Base-by-base conservation (phyloP, 2,113 vertebrate species). In the Rafetus swinhoei region DNA sequence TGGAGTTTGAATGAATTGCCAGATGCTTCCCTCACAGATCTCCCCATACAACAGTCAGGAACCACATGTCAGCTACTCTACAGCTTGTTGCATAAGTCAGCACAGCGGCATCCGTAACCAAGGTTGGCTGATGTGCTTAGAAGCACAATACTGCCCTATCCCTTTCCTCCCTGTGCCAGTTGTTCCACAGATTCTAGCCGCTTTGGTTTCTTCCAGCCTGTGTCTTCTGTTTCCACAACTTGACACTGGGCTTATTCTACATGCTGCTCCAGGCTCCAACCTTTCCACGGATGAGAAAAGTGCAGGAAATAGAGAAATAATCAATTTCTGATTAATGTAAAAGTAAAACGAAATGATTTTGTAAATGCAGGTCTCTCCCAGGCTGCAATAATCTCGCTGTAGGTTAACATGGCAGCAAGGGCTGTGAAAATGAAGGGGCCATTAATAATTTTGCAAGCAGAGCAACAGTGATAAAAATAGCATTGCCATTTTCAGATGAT, bases 11-110 rank as follows among this genome's bases (percentile, higher is more conserved):
- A 86, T 54, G 81, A 82, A 1, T 35, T 12, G 0, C 65, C 35
- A 81, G 72, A 81, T 69, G n/a, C 65, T 94, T 93, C 32, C 74
- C 55, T 1, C 0, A n/a, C 0, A 1, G 85, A 86, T 86, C 76
- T 11, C 12, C 79, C 55, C 7, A 5, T 7, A 14, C 59, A 55
- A 76, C 0, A 0, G 52, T 19, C 74, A n/a, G 85, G 45, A 74
- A 80, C 57, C 45, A 27, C 1, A 9, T 74, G 32, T 1, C 90
- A 72, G 57, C 53, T 82, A 15, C 0, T 0, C n/a, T 0, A 0
- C 50, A 56, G 50, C n/a, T n/a, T 13, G 59, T 24, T 81, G 56
- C 0, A 0, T n/a, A 21, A 32, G 35, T 65, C 54, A 87, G 55
- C 69, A 52, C 15, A 0, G 0, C 24, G 1, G 50, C 82, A 81